These are phyloP conservation scores for Acronicta alni DNA, from an alignment of 2,888 invertebrate genomes.

Conservation along the genomic window DNA sequence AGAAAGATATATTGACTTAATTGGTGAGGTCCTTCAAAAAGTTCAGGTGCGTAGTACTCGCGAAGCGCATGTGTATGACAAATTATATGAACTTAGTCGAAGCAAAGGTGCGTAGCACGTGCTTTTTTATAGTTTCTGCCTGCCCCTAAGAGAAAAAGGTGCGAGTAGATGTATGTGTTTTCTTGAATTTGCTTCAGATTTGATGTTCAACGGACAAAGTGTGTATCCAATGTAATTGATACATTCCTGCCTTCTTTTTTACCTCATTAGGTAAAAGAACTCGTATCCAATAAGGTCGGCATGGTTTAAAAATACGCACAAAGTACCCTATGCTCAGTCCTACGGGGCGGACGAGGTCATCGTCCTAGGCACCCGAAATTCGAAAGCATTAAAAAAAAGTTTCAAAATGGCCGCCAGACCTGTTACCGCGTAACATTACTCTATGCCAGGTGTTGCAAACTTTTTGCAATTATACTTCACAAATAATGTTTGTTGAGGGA, in stretches of 20 bases:
- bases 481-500: constrained; percentile 44
- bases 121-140: no score
- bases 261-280: neutral
- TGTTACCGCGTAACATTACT: constrained; percentile 88
- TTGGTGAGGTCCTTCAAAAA: no score
- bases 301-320: constrained; percentile 23
- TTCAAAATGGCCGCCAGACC: constrained; percentile 86
- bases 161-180: no score
- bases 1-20: no score
- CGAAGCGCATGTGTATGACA: no score
- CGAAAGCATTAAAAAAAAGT: constrained; percentile 88
- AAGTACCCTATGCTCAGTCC: constrained; percentile 56
- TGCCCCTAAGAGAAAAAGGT: no score
- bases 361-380: constrained; percentile 88
- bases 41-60: no score
- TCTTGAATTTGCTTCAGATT: no score
- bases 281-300: constrained; percentile 6
- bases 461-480: constrained; percentile 59
- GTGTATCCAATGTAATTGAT: no score
- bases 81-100: no score
- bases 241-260: neutral
- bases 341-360: constrained; percentile 77
- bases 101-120: no score
- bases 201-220: no score
- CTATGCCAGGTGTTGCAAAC: constrained; percentile 83